These are phyloP conservation scores for Gavia stellata DNA, from an alignment of 2,113 vertebrate genomes.

Conservation along the genomic window DNA sequence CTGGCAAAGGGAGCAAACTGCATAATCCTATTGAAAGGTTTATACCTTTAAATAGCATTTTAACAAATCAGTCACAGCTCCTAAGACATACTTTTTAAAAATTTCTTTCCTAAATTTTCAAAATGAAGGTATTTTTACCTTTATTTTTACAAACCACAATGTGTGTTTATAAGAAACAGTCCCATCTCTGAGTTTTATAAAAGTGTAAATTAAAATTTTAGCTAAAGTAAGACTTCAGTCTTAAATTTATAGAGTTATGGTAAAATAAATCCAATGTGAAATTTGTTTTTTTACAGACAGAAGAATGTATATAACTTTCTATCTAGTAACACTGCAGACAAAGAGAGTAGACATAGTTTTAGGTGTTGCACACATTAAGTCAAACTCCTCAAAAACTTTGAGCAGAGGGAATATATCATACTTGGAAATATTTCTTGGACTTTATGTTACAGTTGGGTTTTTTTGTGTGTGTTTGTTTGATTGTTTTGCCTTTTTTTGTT, in stretches of 20 bases:
- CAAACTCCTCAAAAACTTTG: background rate
- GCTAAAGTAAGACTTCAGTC: background rate
- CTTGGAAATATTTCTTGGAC: background rate
- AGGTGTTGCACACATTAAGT: background rate
- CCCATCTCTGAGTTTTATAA: background rate
- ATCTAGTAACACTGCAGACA: background rate
- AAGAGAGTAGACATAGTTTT: background rate
- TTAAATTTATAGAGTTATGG: background rate
- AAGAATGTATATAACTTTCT: background rate
- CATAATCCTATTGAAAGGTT: constrained; percentile 15
- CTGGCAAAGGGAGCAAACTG: background rate
- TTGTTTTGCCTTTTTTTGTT: background rate
- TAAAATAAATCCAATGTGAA: background rate
- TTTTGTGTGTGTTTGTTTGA: background rate
- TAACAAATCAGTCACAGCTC: background rate
- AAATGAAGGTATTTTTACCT: background rate
- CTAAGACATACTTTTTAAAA: background rate
- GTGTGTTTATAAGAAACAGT: background rate
- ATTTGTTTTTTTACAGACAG: background rate
- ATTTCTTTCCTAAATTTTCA: background rate
- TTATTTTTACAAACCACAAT: background rate
- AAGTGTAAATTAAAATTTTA: background rate
- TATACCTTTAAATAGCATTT: constrained; percentile 20
- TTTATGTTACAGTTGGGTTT: background rate
- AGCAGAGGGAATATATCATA: background rate